Conservation (phyloP, 2,888 invertebrate genomes). For the Tinea pellionella region DNA sequence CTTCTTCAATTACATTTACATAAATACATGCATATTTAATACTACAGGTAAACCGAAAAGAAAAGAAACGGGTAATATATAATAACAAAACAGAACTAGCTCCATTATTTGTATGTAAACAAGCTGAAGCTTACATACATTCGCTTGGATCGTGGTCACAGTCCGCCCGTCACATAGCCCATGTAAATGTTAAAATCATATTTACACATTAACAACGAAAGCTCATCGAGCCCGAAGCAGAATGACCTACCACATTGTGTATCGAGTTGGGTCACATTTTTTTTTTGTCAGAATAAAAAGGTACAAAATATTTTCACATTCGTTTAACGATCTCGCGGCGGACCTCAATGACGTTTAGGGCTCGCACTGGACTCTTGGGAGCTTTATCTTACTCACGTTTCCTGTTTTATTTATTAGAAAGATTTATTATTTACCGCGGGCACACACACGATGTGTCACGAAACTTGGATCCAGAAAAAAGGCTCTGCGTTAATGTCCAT, state of each 20-base stretch:
- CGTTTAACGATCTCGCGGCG: slow-evolving; percentile 61
- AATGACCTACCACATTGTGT: slow-evolving; percentile 50
- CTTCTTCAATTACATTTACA: no score
- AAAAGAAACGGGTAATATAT: background rate
- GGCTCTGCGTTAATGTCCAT: slow-evolving; percentile 51
- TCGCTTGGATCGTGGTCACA: background rate
- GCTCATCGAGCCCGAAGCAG: slow-evolving; percentile 29
- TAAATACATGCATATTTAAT: no score
- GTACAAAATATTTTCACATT: slow-evolving; percentile 61
- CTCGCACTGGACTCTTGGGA: slow-evolving; percentile 61
- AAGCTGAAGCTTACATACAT: background rate
- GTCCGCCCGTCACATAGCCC: slow-evolving; percentile 22
- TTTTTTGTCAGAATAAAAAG: slow-evolving; percentile 21
- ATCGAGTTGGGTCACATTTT: slow-evolving; percentile 35
- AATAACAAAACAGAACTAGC: background rate
- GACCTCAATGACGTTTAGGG: slow-evolving; percentile 56
- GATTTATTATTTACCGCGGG: slow-evolving; percentile 66
- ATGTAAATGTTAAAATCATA: slow-evolving; percentile 45
- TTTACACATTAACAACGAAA: slow-evolving; percentile 43
- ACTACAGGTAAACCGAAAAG: background rate
- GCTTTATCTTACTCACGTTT: slow-evolving; percentile 65
- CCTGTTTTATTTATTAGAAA: slow-evolving; percentile 69
- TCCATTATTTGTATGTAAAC: slow-evolving; percentile 7
- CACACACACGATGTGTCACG: slow-evolving; percentile 67
- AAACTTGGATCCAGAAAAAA: slow-evolving; percentile 56